Percentiles rank a stretch among this genome's conserved stretches.
Conservation (phyloP, 1,140 invertebrate genomes). For the Leptinotarsa undecemlineata region DNA sequence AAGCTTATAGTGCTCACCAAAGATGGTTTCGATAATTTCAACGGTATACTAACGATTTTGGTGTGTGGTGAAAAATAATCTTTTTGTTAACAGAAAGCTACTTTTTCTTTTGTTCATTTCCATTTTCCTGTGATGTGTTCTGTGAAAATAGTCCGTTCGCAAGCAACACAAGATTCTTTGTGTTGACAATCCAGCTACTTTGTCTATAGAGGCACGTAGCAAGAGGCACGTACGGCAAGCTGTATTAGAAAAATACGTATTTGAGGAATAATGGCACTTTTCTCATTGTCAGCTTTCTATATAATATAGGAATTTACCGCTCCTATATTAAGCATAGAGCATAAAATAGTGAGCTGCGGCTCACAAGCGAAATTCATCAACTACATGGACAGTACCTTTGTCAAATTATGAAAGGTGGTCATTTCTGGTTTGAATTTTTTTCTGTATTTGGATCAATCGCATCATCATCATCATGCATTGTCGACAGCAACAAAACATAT, state of each 20-base stretch:
- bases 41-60: too few species aligned
- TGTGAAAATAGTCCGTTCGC: too few species aligned
- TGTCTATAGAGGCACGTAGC: background rate
- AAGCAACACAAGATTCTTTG: too few species aligned
- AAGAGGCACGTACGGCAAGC: too few species aligned
- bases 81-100: too few species aligned
- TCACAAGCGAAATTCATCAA: background rate
- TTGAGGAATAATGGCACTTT: background rate
- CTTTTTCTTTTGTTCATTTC: too few species aligned
- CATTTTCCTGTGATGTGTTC: too few species aligned
- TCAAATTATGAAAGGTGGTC: background rate
- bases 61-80: too few species aligned
- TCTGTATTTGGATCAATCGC: background rate
- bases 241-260: background rate
- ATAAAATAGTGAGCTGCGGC: conserved; percentile 8
- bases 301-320: conserved; percentile 3
- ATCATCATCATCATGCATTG: background rate
- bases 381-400: background rate
- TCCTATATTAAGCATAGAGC: conserved; percentile 14
- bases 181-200: background rate
- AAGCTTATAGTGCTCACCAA: too few species aligned
- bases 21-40: too few species aligned
- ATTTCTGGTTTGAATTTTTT: conserved; percentile 5
- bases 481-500: background rate
- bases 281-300: background rate